These are phyloP conservation scores for Petrocephalus zakoni DNA, from an alignment of 2,113 vertebrate species.

Conservation along the genomic window DNA sequence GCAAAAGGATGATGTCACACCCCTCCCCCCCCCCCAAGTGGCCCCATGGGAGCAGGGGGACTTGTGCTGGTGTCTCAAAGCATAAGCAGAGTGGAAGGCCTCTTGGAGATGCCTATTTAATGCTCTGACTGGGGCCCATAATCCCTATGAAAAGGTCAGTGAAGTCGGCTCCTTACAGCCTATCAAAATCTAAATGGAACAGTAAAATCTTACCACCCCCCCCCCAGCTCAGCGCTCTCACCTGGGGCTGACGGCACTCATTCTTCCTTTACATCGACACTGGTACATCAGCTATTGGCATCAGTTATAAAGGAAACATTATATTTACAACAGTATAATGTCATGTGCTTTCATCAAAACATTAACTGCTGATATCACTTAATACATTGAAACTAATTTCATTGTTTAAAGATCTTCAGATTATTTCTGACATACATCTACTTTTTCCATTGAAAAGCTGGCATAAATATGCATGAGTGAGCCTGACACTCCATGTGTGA, in stretches of 20 bases:
- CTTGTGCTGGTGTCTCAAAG: neutral
- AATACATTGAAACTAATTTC: neutral
- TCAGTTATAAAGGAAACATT: neutral
- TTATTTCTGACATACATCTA: neutral
- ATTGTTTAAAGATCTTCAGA: neutral
- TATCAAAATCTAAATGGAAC: neutral
- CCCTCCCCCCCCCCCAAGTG: neutral
- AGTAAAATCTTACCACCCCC: neutral
- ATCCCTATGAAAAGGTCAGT: neutral
- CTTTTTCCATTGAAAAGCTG: neutral
- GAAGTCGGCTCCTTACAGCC: neutral
- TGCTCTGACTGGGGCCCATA: neutral
- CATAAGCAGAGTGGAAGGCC: neutral
- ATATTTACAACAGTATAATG: neutral
- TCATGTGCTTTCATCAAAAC: neutral
- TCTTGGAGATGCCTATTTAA: neutral
- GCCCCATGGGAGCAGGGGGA: neutral
- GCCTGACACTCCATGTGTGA: neutral
- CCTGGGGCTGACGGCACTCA: neutral
- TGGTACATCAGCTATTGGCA: neutral
- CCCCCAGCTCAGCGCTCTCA: conserved; percentile 27
- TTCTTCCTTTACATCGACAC: neutral
- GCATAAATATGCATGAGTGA: conserved; percentile 4
- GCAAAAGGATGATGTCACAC: neutral
- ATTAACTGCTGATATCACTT: neutral